These are phyloP conservation scores for Pterois miles DNA, from an alignment of 2,797 vertebrate species.

Conservation along the genomic window DNA sequence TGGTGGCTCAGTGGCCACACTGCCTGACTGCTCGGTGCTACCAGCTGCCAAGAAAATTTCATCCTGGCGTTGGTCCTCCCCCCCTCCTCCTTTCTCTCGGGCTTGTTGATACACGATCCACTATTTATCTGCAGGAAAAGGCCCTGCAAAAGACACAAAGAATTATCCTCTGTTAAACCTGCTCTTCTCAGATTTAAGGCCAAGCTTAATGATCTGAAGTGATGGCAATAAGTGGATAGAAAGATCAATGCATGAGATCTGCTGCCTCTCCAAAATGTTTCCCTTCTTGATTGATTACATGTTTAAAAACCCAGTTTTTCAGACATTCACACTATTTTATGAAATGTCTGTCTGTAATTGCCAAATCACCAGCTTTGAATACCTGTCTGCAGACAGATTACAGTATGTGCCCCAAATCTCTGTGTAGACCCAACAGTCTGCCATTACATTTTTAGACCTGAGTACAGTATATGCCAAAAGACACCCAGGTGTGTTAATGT, in stretches of 20 bases:
- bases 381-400: conserved; percentile 36
- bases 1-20: conserved; percentile 24
- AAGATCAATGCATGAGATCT: conserved; percentile 2
- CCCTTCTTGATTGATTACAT: neutral
- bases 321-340: conserved; percentile 8
- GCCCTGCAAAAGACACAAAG: conserved; percentile 34
- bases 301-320: conserved; percentile 17
- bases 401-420: conserved; percentile 12
- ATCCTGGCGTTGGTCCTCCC: conserved; percentile 1
- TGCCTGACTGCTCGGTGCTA: conserved; percentile 31
- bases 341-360: conserved; percentile 24
- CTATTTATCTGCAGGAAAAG: conserved; percentile 60
- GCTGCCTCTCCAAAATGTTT: neutral
- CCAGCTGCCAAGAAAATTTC: conserved; percentile 56
- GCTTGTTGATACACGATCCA: conserved; percentile 77
- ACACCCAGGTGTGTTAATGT: conserved; percentile 9
- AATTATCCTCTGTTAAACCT: conserved; percentile 29
- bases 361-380: conserved; percentile 46
- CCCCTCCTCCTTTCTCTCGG: conserved; percentile 18
- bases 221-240: neutral
- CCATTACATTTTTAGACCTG: conserved; percentile 25
- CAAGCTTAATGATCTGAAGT: conserved; percentile 18
- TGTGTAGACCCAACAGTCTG: conserved; percentile 13
- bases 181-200: conserved; percentile 5
- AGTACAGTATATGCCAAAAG: conserved; percentile 16